These are phyloP conservation scores for Mimachlamys varia DNA, from an alignment of 2,888 invertebrate species.

Conservation along the genomic window DNA sequence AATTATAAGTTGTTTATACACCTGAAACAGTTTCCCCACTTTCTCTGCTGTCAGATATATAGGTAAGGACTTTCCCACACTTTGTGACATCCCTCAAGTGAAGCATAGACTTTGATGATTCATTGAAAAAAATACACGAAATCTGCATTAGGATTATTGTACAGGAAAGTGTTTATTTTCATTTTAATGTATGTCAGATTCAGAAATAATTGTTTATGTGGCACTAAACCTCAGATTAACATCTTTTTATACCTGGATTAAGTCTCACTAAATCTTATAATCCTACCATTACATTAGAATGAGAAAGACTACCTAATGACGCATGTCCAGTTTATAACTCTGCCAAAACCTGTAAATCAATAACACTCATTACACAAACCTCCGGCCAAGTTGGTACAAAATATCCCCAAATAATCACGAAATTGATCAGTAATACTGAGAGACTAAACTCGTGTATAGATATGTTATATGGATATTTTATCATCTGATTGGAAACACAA, in stretches of 20 bases:
- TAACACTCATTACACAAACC: not conserved
- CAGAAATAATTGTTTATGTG: slow-evolving; percentile 24
- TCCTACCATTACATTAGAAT: not conserved
- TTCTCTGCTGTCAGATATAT: not conserved
- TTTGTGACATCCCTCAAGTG: not conserved
- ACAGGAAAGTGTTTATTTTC: not conserved
- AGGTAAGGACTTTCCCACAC: not conserved
- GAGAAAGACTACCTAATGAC: not conserved
- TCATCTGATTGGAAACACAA: not conserved
- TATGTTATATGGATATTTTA: not conserved
- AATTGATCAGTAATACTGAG: not conserved
- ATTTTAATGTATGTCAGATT: not conserved
- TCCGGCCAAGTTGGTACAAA: slow-evolving; percentile 8
- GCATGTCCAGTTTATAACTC: slow-evolving; percentile 28
- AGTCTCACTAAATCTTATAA: slow-evolving; percentile 11
- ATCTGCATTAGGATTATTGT: slow-evolving; percentile 8
- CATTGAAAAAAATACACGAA: slow-evolving; percentile 23
- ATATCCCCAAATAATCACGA: not conserved
- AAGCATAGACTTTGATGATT: not conserved
- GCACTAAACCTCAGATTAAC: not conserved
- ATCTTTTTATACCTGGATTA: not conserved
- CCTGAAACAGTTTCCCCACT: not conserved
- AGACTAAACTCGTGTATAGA: not conserved
- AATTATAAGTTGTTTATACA: slow-evolving; percentile 6
- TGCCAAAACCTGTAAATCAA: not conserved